These are phyloP conservation scores for Coilia nasus DNA, from an alignment of 2,797 vertebrate species.

Conservation along the genomic window DNA sequence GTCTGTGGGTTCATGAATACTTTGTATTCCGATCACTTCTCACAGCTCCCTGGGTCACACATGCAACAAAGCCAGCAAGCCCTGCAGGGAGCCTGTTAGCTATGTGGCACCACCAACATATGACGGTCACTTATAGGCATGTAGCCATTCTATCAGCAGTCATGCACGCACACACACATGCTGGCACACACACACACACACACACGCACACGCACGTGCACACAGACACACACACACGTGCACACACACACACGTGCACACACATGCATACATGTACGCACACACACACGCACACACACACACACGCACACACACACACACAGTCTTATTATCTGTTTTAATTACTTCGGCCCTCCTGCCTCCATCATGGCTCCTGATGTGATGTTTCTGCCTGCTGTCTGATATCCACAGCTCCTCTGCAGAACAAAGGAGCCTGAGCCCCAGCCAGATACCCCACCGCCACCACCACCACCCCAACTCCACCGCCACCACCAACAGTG, in stretches of 20 bases:
- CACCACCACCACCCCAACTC: not conserved
- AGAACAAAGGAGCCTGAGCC: not conserved
- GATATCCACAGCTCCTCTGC: constrained; percentile 10
- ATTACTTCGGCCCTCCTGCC: constrained; percentile 42
- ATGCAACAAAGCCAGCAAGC: not conserved
- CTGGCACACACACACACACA: constrained; percentile 41
- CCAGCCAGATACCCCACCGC: not conserved
- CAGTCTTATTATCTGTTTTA: constrained; percentile 54
- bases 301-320: not conserved
- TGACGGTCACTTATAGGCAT: not conserved
- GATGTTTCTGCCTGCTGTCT: constrained; percentile 1
- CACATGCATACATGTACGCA: not conserved
- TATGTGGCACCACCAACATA: not conserved
- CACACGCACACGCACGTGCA: constrained; percentile 27
- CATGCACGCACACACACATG: not conserved
- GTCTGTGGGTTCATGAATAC: not conserved
- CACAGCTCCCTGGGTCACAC: not conserved
- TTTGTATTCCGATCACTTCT: not conserved
- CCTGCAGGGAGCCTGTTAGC: constrained; percentile 2
- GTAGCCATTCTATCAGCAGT: not conserved
- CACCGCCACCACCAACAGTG: not conserved
- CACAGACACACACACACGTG: constrained; percentile 30
- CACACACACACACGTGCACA: not conserved
- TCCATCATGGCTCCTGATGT: constrained; percentile 22
- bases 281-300: not conserved